Evolutionary conservation across 2,888 invertebrate species (phyloP), one percentile per base, ranked within the genome.

Genomic region (Spodoptera exigua): DNA sequence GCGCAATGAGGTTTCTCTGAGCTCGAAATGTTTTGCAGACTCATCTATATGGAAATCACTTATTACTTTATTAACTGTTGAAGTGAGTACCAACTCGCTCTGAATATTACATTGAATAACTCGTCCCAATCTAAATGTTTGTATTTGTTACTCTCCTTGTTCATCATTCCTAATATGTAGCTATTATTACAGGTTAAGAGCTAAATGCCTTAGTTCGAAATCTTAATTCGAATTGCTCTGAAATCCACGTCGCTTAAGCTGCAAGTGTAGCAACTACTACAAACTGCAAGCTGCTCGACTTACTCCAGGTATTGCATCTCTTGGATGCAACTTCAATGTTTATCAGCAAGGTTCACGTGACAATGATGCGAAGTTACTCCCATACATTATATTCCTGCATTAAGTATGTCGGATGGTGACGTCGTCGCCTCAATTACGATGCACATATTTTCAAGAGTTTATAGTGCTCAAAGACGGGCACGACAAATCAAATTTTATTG

Each of bases 11-110:
- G 66, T 67, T 65, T 70, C 61, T 52, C 61, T 66, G 55, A 45
- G 40, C 54, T 59, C 58, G 58, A 70, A 68, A 58, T 70, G 75
- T 71, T 74, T 73, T 64, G 70, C 54, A 57, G 57, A 63, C 47
- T 74, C 76, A 76, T 84, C 76, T 82, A 76, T 80, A 84, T 84
- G 83, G 67, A 79, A 79, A 84, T 79, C 69, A 63, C 57, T 74
- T 70, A 80, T 74, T 70, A 69, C 55, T 63, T 68, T 70, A 74
- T 70, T 60, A 74, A 64, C 67, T 59, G 58, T 61, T 64, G 64
- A 67, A 62, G 46, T 46, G 62, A 52, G 48, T 18, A 41, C 55
- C 27, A 57, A 65, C 40, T 63, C 44, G 14, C 18, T 43, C 18
- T 45, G 57, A 27, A 27, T 27, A 27, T 27, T 27, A 62, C 69